A percentile compares a stretch with the other conserved stretches of the same genome.
These are phyloP conservation scores for Panopea generosa DNA, from an alignment of 2,888 invertebrate species.

Conservation along the genomic window DNA sequence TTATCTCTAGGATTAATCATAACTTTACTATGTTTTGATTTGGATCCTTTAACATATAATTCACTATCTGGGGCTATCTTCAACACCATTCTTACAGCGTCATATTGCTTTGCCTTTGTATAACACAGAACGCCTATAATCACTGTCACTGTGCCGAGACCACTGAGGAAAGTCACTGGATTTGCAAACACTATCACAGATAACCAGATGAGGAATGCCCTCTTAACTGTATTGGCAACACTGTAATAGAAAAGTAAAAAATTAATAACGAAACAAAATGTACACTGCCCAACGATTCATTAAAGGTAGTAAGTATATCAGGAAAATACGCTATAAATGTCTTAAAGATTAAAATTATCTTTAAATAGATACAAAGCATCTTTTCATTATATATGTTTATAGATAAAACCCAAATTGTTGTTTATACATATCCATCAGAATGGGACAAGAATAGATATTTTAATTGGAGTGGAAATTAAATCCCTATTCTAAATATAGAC, in stretches of 20 bases:
- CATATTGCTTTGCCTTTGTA: slow-evolving; percentile 89
- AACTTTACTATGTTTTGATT: too few relatives aligned
- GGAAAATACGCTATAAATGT: too few relatives aligned
- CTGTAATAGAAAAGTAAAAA: slow-evolving; percentile 85
- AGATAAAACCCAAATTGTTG: not conserved
- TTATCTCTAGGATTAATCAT: too few relatives aligned
- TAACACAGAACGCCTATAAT: slow-evolving; percentile 91
- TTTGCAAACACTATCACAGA: slow-evolving; percentile 91
- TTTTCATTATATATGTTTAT: too few relatives aligned
- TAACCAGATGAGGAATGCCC: slow-evolving; percentile 92
- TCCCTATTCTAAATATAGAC: too few relatives aligned
- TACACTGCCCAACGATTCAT: too few relatives aligned
- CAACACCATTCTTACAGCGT: slow-evolving; percentile 50
- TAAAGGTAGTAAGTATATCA: too few relatives aligned
- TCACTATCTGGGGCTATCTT: slow-evolving; percentile 29
- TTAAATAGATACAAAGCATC: too few relatives aligned
- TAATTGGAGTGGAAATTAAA: too few relatives aligned
- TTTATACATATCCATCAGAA: not conserved
- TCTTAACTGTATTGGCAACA: slow-evolving; percentile 92
- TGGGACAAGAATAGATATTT: too few relatives aligned
- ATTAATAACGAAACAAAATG: too few relatives aligned
- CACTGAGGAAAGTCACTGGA: slow-evolving; percentile 90
- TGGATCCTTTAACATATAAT: slow-evolving; percentile 30
- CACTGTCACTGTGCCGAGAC: slow-evolving; percentile 90
- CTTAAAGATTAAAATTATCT: too few relatives aligned